These are phyloP conservation scores for Drosophila algonquin DNA, from an alignment of 2,888 invertebrate genomes.

Conservation along the genomic window DNA sequence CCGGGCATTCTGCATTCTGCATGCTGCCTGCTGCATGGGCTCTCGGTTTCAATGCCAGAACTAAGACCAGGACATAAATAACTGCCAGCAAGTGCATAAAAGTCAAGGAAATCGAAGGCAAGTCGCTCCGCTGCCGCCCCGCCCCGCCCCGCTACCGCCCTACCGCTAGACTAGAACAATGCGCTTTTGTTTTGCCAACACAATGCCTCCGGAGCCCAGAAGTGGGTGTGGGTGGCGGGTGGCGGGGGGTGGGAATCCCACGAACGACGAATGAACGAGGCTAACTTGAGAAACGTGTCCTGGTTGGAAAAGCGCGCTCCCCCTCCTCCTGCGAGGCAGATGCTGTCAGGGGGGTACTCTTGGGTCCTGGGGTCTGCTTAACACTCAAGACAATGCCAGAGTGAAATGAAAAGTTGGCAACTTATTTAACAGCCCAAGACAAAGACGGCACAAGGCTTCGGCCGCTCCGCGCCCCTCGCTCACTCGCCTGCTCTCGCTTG, in stretches of 20 bases:
- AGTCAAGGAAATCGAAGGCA: constrained; percentile 79
- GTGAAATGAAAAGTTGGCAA: constrained; percentile 72
- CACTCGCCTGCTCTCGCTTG: constrained; percentile 12
- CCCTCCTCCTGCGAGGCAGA: constrained; percentile 7
- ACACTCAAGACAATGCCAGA: constrained; percentile 33
- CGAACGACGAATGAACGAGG: constrained; percentile 47
- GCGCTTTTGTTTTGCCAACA: constrained; percentile 75
- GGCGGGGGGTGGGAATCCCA: not conserved
- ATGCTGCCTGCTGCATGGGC: constrained; percentile 9
- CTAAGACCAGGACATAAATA: constrained; percentile 67
- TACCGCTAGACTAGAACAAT: constrained; percentile 60
- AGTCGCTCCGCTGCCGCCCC: constrained; percentile 30
- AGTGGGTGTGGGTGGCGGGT: not conserved
- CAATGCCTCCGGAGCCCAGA: constrained; percentile 53
- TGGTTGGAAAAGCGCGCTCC: constrained; percentile 34
- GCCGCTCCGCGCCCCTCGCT: constrained; percentile 14
- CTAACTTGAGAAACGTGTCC: constrained; percentile 74
- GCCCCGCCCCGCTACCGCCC: constrained; percentile 5
- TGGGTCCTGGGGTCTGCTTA: constrained; percentile 15
- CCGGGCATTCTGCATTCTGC: constrained; percentile 22
- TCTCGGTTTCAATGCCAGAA: constrained; percentile 67
- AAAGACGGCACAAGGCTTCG: constrained; percentile 19
- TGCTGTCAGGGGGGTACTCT: constrained; percentile 40
- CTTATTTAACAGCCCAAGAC: constrained; percentile 57
- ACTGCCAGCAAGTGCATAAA: constrained; percentile 78